Evolutionary conservation across 2,888 invertebrate species (phyloP), one percentile per base, ranked within the genome.

Genomic region (Podotricha telesiphe): DNA sequence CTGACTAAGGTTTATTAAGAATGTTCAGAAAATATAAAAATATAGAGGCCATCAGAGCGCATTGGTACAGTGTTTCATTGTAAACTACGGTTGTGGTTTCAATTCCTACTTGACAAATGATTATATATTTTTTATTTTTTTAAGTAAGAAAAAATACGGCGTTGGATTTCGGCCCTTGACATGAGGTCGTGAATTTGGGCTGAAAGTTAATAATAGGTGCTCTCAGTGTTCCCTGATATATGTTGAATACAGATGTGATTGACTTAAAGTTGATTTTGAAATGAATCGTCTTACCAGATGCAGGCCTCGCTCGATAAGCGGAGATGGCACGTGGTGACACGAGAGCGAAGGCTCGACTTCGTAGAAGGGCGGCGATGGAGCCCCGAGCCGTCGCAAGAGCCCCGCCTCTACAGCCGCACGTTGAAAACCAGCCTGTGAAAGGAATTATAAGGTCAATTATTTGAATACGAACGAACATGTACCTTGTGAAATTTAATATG

Each of bases 281-380:
- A 37, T 37, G 8, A 37, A 37, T 8, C 37, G 8, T 67, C 67
- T 72, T 68, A 93, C 93, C 93, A 53, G 92, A 84, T 48, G 88
- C 77, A 47, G 92, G 92, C 68, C 93, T 80, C 58, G 93, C 93
- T 80, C 89, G 86, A 80, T 95, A 95, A 37, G 95, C 95, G 45
- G 94, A 94, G 68, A 95, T 93, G 59, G 95, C 94, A 65, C 95
- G 90, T 53, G 95, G 94, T 6, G 95, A 94, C 68, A 95, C 94
- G 79, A 95, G 95, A 76, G 95, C 95, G 82, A 94, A 94, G 71
- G 96, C 96, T 73, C 95, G 93, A 78, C 96, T 95, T 55, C 95
- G 93, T 62, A 95, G 94, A 77, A 95, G 85, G 68, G 95, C 95
- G 61, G 95, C 93, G 34, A 95, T 90, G 65, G 95, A 94, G 68